Evolutionary conservation across 2,888 invertebrate genomes (phyloP).

Genomic region (Drosophila borborema): DNA sequence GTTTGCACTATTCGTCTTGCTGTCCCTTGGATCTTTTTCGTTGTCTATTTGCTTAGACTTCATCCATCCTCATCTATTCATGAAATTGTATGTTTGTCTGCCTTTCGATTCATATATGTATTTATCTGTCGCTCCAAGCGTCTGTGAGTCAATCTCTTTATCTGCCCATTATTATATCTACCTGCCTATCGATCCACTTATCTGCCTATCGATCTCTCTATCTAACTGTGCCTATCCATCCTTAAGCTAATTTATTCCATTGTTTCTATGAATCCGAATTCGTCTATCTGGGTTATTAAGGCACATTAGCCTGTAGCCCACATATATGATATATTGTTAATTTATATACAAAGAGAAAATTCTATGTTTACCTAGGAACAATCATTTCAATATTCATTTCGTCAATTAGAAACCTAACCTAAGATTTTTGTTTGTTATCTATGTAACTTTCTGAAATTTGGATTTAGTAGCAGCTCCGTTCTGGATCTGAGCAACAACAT

Average conservation of each 20-base stretch:
- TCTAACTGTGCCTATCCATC: background rate
- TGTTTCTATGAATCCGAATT: too few species aligned
- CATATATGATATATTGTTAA: too few species aligned
- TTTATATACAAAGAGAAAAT: background rate
- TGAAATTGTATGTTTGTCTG: background rate
- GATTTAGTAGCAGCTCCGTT: constrained; percentile 30
- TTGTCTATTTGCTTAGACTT: background rate
- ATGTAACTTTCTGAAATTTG: constrained; percentile 31
- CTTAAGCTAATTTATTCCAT: background rate
- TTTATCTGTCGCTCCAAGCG: background rate
- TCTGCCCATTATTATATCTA: too few species aligned
- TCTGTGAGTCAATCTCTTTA: background rate
- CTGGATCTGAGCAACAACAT: constrained; percentile 47
- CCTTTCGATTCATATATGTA: background rate
- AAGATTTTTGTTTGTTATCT: background rate
- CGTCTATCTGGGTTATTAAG: too few species aligned
- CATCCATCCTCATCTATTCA: background rate
- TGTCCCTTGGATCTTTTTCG: background rate
- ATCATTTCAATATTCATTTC: background rate
- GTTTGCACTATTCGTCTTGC: too few species aligned
- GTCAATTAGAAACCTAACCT: background rate
- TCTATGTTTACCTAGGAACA: background rate
- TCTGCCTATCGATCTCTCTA: too few species aligned
- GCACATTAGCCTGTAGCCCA: too few species aligned
- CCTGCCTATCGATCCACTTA: background rate